Percentiles rank a stretch among this genome's conserved stretches.
phyloP scores from a whole-genome alignment of 2,113 vertebrate species.

The Ictalurus punctatus region DNA sequence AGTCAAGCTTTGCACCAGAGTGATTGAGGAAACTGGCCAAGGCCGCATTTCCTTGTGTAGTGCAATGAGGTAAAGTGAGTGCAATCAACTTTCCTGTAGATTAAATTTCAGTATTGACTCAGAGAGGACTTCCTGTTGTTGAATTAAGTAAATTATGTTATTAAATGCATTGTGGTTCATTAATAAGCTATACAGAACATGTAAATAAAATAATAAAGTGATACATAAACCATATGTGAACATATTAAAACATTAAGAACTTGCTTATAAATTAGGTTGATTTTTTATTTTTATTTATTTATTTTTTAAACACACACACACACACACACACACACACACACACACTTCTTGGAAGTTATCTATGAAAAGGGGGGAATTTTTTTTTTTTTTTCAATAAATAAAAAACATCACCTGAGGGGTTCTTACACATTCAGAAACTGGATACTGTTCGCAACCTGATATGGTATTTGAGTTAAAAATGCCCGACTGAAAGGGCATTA shows the following conservation, averaged over 20 bases:
- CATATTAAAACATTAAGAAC: background rate
- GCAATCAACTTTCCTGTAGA: conserved; percentile 13
- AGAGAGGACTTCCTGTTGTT: conserved; percentile 26
- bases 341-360: background rate
- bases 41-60: conserved; percentile 39
- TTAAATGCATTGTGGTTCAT: background rate
- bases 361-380: background rate
- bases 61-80: background rate
- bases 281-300: too few species aligned
- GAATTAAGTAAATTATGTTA: background rate
- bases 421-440: background rate
- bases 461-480: background rate
- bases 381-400: too few species aligned
- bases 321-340: too few species aligned
- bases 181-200: background rate
- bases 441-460: background rate
- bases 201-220: background rate
- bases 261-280: background rate
- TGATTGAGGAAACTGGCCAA: conserved; percentile 45
- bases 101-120: conserved; percentile 11
- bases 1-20: conserved; percentile 18
- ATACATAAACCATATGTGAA: background rate
- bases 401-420: background rate
- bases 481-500: background rate
- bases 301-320: too few species aligned